These are phyloP conservation scores for Trachymyrmex cornetzi DNA, from an alignment of 1,140 invertebrate genomes.

Conservation along the genomic window DNA sequence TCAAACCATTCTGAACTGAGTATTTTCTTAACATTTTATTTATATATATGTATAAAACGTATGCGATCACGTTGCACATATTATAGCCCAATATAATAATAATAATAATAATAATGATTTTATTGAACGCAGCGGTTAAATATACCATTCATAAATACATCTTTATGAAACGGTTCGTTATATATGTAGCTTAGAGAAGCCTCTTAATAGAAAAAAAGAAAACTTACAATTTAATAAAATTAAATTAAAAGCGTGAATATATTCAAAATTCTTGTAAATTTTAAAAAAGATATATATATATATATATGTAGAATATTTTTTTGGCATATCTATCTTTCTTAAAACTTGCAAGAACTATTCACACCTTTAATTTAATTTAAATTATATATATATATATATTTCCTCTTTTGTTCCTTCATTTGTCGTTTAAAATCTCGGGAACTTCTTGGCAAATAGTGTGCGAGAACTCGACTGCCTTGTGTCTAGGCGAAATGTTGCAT, in stretches of 20 bases:
- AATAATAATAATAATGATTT: no score
- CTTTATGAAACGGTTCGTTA: neutral
- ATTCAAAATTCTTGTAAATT: neutral
- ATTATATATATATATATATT: neutral
- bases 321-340: no score
- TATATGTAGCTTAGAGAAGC: neutral
- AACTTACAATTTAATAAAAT: neutral
- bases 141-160: neutral
- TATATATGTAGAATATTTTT: neutral
- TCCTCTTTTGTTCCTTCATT: slow-evolving; percentile 47
- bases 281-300: neutral
- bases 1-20: slow-evolving; percentile 40
- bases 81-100: neutral
- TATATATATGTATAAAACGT: slow-evolving; percentile 30
- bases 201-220: neutral
- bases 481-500: slow-evolving; percentile 53
- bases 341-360: no score
- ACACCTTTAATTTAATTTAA: neutral
- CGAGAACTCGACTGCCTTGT: slow-evolving; percentile 12
- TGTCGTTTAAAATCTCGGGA: slow-evolving; percentile 41
- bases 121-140: no score
- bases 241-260: neutral
- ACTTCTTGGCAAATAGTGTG: slow-evolving; percentile 66
- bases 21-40: slow-evolving; percentile 55
- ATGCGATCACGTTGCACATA: slow-evolving; percentile 38